Base-by-base conservation (phyloP, 2,797 vertebrate genomes). In the Pseudopleuronectes americanus region DNA sequence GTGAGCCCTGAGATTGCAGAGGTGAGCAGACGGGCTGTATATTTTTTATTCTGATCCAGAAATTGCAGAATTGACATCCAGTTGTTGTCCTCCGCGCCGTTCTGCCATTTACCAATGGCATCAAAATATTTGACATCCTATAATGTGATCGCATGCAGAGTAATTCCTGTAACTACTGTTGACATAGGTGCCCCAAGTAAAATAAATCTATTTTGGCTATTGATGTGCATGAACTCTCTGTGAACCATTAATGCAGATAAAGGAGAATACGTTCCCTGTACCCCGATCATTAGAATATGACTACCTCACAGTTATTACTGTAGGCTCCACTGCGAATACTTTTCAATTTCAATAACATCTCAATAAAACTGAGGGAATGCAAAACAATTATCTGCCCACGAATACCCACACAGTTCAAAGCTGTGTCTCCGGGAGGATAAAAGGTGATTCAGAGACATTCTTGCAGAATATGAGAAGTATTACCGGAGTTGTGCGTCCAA, bases 41-140 rank as follows among this genome's bases (percentile, higher is more conserved):
- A 57, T 88, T 69, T 81, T 84, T 85, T 89, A 87, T 88, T 90
- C 81, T 86, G 76, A 90, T 87, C 83, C 67, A 83, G 81, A 72
- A 90, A 87, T 91, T 80, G 85, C 72, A 83, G 85, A 90, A 88
- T 89, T 86, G 84, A 81, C 79, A 79, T 81, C 81, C 74, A 64
- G 81, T 84, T 89, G 84, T 89, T 87, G 84, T 92, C 79, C 74
- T 64, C 65, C 49, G 45, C 77, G 77, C 81, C 61, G n/a, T 71
- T 78, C 70, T 92, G 88, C 84, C 90, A 92, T 93, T 93, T 92
- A 92, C 89, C 86, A 84, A 93, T 68, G 83, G 87, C 89, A 89
- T 89, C 79, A 85, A 90, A 92, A 93, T 93, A 92, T 93, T 93
- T 92, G 92, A 93, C 88, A 87, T 91, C 84, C 82, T 81, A 90